Conservation (phyloP, 2,113 vertebrate genomes). For the Hirundichthys speculiger region DNA sequence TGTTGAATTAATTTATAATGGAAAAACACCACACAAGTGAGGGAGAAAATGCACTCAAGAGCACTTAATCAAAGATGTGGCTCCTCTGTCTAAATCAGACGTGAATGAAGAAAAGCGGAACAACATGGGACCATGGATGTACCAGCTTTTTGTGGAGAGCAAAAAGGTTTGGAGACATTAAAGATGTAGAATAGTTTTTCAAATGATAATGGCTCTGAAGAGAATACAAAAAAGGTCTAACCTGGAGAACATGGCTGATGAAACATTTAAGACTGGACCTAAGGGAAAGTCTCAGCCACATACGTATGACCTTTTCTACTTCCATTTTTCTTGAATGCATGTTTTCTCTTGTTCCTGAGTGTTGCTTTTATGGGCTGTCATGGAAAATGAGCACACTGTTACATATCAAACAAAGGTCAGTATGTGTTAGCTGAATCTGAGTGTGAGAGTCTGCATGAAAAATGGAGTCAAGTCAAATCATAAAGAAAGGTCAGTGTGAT, state of each 20-base stretch:
- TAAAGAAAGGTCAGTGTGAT: slow-evolving; percentile 64
- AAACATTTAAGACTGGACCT: slow-evolving; percentile 25
- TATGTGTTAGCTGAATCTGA: slow-evolving; percentile 34
- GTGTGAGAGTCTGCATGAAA: slow-evolving; percentile 32
- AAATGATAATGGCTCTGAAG: slow-evolving; percentile 49
- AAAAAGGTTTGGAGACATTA: slow-evolving; percentile 27
- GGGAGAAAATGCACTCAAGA: slow-evolving; percentile 55
- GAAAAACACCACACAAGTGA: slow-evolving; percentile 25
- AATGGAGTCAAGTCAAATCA: slow-evolving; percentile 56
- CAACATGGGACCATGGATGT: background rate
- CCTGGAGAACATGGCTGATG: slow-evolving; percentile 31
- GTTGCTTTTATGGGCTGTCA: slow-evolving; percentile 59
- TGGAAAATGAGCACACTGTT: slow-evolving; percentile 63
- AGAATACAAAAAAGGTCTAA: slow-evolving; percentile 29
- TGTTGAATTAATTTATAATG: slow-evolving; percentile 46
- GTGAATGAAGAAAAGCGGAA: slow-evolving; percentile 34
- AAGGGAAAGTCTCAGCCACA: slow-evolving; percentile 39
- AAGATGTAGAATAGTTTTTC: slow-evolving; percentile 46
- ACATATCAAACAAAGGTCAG: slow-evolving; percentile 78
- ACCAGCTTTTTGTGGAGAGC: slow-evolving; percentile 12
- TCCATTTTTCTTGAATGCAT: slow-evolving; percentile 22
- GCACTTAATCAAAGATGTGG: slow-evolving; percentile 53
- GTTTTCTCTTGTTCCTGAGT: slow-evolving; percentile 52
- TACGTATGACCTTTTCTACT: slow-evolving; percentile 63
- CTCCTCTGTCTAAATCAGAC: slow-evolving; percentile 45